Evolutionary conservation across 2,797 vertebrate species (phyloP).

Genomic region (Picus viridis): DNA sequence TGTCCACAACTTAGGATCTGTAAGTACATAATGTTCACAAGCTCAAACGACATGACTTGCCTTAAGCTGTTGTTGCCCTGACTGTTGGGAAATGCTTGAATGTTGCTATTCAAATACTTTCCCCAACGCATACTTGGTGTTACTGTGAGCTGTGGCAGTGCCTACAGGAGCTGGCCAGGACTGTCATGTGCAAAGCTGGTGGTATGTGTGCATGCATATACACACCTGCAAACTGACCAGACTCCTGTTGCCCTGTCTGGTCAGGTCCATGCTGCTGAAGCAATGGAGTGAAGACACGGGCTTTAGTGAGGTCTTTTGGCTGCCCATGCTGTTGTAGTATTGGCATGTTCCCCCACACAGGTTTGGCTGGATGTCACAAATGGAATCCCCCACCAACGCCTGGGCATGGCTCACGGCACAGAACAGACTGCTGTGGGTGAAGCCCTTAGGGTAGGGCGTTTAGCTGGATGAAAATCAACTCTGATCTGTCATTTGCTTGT

Average conservation of each 20-base stretch:
- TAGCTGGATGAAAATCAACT: neutral
- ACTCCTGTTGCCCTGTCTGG: neutral
- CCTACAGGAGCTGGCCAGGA: neutral
- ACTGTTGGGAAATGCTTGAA: neutral
- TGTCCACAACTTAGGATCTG: neutral
- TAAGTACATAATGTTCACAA: neutral
- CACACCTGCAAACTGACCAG: neutral
- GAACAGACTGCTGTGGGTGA: neutral
- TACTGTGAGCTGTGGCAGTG: neutral
- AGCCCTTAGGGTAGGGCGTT: neutral
- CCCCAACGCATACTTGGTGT: rapidly evolving
- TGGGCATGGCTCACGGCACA: neutral
- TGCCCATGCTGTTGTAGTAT: neutral
- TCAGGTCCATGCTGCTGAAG: neutral
- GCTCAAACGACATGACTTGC: neutral
- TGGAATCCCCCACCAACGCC: rapidly evolving
- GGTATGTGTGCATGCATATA: neutral
- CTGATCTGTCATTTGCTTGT: neutral
- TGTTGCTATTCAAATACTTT: neutral
- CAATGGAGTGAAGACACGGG: neutral
- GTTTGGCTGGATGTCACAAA: neutral
- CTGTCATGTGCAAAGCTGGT: rapidly evolving
- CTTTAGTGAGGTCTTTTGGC: neutral
- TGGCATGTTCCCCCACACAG: neutral
- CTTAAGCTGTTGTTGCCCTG: neutral